Evolutionary conservation across 2,888 invertebrate species (phyloP).

Genomic region (Pardosa pseudoannulata): DNA sequence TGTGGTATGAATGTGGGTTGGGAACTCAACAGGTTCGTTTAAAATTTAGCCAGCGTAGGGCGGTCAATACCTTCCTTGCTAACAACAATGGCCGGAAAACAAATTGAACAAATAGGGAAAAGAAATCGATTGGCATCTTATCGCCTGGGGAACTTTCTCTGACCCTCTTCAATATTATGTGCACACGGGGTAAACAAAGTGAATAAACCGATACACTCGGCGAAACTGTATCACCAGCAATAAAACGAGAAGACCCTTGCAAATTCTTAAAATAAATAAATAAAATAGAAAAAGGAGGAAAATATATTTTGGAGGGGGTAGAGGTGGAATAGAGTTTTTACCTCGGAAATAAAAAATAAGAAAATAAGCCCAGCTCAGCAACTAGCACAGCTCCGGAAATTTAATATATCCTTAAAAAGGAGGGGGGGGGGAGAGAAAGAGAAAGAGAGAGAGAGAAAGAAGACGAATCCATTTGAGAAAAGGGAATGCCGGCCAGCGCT

Average conservation of each 20-base stretch:
- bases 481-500: constrained; percentile 51
- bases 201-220: constrained; percentile 57
- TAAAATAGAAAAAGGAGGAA: not conserved
- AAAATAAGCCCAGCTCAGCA: constrained; percentile 46
- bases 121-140: not conserved
- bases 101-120: not conserved
- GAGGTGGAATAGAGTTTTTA: constrained; percentile 22
- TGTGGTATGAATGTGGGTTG: too few species aligned
- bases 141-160: not conserved
- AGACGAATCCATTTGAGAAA: constrained; percentile 66
- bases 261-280: not conserved
- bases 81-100: not conserved
- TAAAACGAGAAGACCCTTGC: constrained; percentile 41
- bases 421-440: not conserved
- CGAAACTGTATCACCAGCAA: constrained; percentile 40
- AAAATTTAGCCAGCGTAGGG: not conserved
- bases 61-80: not conserved
- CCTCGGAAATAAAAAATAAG: constrained; percentile 22
- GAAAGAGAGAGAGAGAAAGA: not conserved
- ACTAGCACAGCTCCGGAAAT: constrained; percentile 69
- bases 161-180: constrained; percentile 17
- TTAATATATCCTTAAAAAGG: constrained; percentile 67
- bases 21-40: not conserved
- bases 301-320: constrained; percentile 39
- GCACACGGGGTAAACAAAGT: constrained; percentile 31